Evolutionary conservation across 2,113 vertebrate species (phyloP).

Genomic region (Trematocara stigmaticum): DNA sequence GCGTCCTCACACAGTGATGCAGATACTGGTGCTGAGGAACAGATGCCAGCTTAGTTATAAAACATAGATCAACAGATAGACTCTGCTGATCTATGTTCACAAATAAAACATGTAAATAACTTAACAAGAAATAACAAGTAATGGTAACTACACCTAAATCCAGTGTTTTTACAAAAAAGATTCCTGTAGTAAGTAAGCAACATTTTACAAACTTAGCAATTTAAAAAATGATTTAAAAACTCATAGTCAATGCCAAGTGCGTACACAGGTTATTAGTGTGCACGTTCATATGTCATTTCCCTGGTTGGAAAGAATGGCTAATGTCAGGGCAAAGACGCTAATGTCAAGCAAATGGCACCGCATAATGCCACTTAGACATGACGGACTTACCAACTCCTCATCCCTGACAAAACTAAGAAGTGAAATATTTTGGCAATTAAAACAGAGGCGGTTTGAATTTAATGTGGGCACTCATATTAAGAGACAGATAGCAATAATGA

Average conservation of each 20-base stretch:
- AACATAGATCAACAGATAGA: background rate
- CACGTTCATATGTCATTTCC: slow-evolving; percentile 6
- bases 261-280: slow-evolving; percentile 4
- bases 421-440: background rate
- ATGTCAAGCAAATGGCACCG: slow-evolving; percentile 58
- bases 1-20: background rate
- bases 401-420: background rate
- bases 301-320: background rate
- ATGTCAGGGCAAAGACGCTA: slow-evolving; percentile 46
- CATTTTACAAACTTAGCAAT: background rate
- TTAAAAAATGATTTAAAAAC: background rate
- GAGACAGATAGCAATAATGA: background rate
- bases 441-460: background rate
- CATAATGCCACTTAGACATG: slow-evolving; percentile 41
- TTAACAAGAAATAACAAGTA: background rate
- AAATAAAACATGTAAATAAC: background rate
- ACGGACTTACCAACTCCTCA: background rate
- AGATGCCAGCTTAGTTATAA: background rate
- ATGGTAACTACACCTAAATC: background rate
- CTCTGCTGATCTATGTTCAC: background rate
- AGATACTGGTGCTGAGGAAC: background rate
- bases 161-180: background rate
- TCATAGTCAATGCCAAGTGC: background rate
- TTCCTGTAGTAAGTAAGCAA: background rate
- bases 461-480: background rate